Evolutionary conservation across 2,888 invertebrate species (phyloP).

Genomic region (Junonia oenone): DNA sequence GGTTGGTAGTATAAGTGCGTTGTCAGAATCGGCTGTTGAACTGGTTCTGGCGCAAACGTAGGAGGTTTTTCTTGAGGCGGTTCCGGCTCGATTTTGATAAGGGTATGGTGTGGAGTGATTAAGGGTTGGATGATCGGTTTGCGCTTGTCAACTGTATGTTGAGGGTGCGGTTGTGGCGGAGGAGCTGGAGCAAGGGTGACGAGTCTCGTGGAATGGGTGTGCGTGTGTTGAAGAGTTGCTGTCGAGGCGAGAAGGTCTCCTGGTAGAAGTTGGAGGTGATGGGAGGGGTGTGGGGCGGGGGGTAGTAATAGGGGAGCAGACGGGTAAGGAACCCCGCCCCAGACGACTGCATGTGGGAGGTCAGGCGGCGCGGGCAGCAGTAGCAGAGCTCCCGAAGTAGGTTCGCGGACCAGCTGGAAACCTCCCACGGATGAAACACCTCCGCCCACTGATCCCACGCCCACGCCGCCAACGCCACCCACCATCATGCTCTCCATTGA

Average conservation of each 20-base stretch:
- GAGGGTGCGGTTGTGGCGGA: slow-evolving; percentile 55
- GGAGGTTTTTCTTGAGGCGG: slow-evolving; percentile 67
- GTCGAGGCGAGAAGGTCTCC: slow-evolving; percentile 82
- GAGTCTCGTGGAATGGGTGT: slow-evolving; percentile 83
- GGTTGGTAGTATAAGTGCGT: slow-evolving; percentile 80
- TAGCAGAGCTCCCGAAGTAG: slow-evolving; percentile 89
- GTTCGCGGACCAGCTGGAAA: slow-evolving; percentile 92
- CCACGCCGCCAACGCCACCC: slow-evolving; percentile 81
- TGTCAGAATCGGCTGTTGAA: slow-evolving; percentile 71
- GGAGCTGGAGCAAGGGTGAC: slow-evolving; percentile 83
- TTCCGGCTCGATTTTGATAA: slow-evolving; percentile 87
- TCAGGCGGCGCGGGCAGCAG: slow-evolving; percentile 87
- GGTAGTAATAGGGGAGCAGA: slow-evolving; percentile 63
- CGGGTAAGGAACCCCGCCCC: slow-evolving; percentile 83
- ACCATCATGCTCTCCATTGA: slow-evolving; percentile 87
- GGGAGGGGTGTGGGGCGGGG: slow-evolving; percentile 78
- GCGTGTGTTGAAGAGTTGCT: slow-evolving; percentile 83
- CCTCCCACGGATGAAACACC: slow-evolving; percentile 85
- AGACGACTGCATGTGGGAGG: slow-evolving; percentile 85
- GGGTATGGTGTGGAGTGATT: slow-evolving; percentile 64
- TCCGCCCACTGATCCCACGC: slow-evolving; percentile 82
- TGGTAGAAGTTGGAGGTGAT: slow-evolving; percentile 83
- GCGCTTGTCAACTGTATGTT: slow-evolving; percentile 55
- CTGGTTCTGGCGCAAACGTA: slow-evolving; percentile 67
- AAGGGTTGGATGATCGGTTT: slow-evolving; percentile 73